Base-by-base conservation (phyloP, 2,797 vertebrate species). In the Decapterus maruadsi region DNA sequence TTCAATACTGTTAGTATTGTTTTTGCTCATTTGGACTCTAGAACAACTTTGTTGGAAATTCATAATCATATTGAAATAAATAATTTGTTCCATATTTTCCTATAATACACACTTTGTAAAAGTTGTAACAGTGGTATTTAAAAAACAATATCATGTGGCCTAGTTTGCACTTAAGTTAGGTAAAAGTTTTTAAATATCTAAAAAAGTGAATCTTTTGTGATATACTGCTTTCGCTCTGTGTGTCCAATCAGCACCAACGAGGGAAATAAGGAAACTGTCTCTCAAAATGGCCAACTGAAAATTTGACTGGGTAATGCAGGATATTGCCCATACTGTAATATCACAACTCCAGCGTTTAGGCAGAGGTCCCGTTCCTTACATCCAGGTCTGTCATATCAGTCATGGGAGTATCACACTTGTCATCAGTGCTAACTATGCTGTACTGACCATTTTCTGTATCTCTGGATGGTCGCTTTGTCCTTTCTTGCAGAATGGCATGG, bases 391-490 rank as follows among this genome's bases (percentile, higher is more conserved):
- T 77, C 78, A 91, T 48, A 57, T 90, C 81, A 0, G 80, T 87
- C 82, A 92, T 84, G 0, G 89, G 92, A 2, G 90, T 92, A 16
- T 91, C 88, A 36, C 78, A 89, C 2, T 73, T 86, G 58, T 94
- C 91, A 0, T 89, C 80, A 0, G 87, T 90, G 83, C 68, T 90
- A 19, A 94, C 94, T 0, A 91, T 87, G 11, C 68, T 81, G 90
- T 95, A 95, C 51, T 45, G 81, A 68, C 82, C 75, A 0, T 3
- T 61, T 69, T 90, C 88, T 2, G 68, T 2, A 16, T 80, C 79
- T 40, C 72, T 45, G 31, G 64, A 38, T 6, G 19, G 26, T 17
- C 0, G 54, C 26, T 20, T 78, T 2, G 26, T 83, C 48, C 89
- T 65, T 53, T 93, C 83, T 46, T 26, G 58, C 72, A 90, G 38